Base-by-base conservation (phyloP, 1,140 invertebrate species). In the Orchestia grillus region DNA sequence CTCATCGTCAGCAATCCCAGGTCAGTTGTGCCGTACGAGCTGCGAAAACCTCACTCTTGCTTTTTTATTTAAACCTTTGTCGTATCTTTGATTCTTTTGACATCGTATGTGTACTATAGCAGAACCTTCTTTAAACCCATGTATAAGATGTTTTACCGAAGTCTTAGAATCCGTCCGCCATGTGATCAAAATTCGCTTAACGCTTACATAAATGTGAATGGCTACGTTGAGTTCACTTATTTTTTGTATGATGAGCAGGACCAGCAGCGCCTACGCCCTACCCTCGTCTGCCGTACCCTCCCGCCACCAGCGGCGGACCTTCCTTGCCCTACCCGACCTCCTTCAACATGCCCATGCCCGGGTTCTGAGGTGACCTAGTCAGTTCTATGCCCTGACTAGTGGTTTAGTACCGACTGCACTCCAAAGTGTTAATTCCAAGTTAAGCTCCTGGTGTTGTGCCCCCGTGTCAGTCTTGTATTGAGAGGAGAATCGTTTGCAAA, bases 331-430 rank as follows among this genome's bases (percentile, higher is more conserved):
- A 94, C 44, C 92, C 92, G 6, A 45, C 92, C 40, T 45, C 92
- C 43, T 94, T 45, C 92, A 94, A 94, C 92, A 94, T 94, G 92
- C 92, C 92, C 43, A 94, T 94, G 92, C 92, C 92, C 6, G 92
- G 92, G 41, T 94, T 94, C 44, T 94, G 36, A 94, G 43, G 6
- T 43, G 88, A 28, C 41, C 47, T 8, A 28, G 62, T 15, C 62
- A 3, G 15, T 8, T 19, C 15, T 36, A 3, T 23, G 62, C 62
- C 28, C 62, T 23, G 11, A 77, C 62, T 36, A 15, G 28, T 36
- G 11, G 62, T 36, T 77, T 36, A 3, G 1, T 77, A 77, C 62
- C 62, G 62, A 28, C 1, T 77, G 62, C 62, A 36, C 1, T 77
- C 62, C 3, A 19, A 36, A 77, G 62, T 53, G 19, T 53, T 19